These are phyloP conservation scores for Rhagonycha fulva DNA, from an alignment of 2,888 invertebrate genomes.

Conservation along the genomic window DNA sequence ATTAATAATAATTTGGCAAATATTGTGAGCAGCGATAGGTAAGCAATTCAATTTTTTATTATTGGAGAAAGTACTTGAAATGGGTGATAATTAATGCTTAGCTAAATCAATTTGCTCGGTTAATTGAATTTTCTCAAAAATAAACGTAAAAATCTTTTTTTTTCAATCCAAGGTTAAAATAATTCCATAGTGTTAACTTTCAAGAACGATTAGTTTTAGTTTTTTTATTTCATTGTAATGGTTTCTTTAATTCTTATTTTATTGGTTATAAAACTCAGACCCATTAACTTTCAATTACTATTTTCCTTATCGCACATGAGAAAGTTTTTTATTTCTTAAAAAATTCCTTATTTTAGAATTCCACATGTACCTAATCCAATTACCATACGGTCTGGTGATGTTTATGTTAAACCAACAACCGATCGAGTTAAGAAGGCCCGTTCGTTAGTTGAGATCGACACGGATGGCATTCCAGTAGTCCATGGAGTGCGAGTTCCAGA, in stretches of 20 bases:
- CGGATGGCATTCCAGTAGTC: conserved; percentile 78
- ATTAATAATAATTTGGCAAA: conserved; percentile 41
- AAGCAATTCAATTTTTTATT: conserved; percentile 28
- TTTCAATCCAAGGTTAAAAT: not conserved
- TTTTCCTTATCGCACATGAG: not conserved
- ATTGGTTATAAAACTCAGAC: not conserved
- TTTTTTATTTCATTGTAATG: no score
- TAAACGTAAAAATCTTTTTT: not conserved
- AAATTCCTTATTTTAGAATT: conserved; percentile 42
- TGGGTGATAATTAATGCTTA: not conserved
- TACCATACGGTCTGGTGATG: conserved; percentile 67
- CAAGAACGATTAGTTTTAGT: not conserved
- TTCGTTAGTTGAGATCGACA: conserved; percentile 66
- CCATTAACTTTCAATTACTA: not conserved
- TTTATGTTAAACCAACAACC: conserved; percentile 56
- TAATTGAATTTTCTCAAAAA: not conserved
- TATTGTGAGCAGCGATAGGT: conserved; percentile 50
- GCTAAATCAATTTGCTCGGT: not conserved
- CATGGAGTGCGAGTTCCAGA: conserved; percentile 84
- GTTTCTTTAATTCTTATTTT: not conserved
- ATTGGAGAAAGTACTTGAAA: not conserved
- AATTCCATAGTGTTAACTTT: not conserved
- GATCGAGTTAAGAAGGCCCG: conserved; percentile 66
- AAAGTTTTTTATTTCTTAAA: not conserved
- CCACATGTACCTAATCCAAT: conserved; percentile 69